These are phyloP conservation scores for Spizaetus ornatus DNA, from an alignment of 2,113 vertebrate species.

Conservation along the genomic window DNA sequence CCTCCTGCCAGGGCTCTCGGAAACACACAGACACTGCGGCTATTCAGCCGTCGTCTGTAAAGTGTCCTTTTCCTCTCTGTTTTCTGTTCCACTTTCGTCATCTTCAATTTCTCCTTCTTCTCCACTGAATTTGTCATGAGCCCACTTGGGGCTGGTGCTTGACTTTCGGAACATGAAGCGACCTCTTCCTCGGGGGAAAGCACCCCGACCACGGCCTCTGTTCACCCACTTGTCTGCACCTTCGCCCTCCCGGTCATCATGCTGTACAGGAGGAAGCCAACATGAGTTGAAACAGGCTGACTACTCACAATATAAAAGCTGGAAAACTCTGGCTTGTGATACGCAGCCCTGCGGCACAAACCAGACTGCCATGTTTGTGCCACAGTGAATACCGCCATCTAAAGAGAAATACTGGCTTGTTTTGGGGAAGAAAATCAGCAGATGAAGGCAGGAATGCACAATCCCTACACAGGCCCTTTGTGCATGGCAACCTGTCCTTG, in stretches of 20 bases:
- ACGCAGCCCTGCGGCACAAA: background rate
- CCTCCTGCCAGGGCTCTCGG: slow-evolving; percentile 30
- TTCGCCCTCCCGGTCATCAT: slow-evolving; percentile 87
- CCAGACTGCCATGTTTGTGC: fast-evolving
- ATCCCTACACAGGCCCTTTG: background rate
- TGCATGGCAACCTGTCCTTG: background rate
- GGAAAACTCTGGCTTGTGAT: no score
- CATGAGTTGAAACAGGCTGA: background rate
- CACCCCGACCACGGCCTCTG: slow-evolving; percentile 81
- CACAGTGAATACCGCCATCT: background rate
- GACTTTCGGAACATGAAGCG: slow-evolving; percentile 92
- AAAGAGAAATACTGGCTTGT: background rate
- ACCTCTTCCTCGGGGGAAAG: slow-evolving; percentile 79
- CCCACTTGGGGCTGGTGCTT: slow-evolving; percentile 87
- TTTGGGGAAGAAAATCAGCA: background rate
- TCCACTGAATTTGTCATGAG: slow-evolving; percentile 87
- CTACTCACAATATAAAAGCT: fast-evolving
- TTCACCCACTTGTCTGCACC: slow-evolving; percentile 81
- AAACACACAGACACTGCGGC: background rate
- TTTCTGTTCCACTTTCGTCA: slow-evolving; percentile 80
- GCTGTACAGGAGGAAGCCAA: slow-evolving; percentile 69
- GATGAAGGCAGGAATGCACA: background rate
- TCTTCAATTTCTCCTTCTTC: slow-evolving; percentile 83
- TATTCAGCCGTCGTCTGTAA: slow-evolving; percentile 71
- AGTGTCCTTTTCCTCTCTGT: slow-evolving; percentile 78